Conservation (phyloP, 2,888 invertebrate species). For the Leuctra nigra region DNA sequence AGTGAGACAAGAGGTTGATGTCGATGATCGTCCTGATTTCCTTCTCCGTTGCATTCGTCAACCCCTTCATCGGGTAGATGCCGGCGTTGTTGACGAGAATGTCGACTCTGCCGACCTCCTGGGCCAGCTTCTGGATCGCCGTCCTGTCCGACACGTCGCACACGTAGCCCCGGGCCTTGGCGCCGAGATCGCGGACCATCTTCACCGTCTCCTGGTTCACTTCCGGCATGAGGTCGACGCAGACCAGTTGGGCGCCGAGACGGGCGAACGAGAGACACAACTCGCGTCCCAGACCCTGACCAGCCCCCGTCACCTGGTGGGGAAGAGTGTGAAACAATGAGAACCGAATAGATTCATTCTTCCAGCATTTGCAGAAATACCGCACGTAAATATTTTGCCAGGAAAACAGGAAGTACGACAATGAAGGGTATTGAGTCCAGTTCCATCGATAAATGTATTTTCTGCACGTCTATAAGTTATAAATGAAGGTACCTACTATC, state of each 20-base stretch:
- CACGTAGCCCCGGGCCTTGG: slow-evolving; percentile 11
- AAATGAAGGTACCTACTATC: no score
- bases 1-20: slow-evolving; percentile 21
- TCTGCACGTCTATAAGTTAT: no score
- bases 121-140: slow-evolving; percentile 6
- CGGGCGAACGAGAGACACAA: slow-evolving; percentile 15
- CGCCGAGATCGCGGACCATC: slow-evolving; percentile 2
- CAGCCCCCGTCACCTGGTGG: slow-evolving; percentile 26
- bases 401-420: no score
- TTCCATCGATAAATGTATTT: no score
- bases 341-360: no score
- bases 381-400: no score
- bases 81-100: slow-evolving; percentile 24
- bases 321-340: no score
- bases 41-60: neutral
- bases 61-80: slow-evolving; percentile 1
- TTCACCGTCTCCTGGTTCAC: slow-evolving; percentile 7
- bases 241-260: slow-evolving; percentile 14
- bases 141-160: slow-evolving; percentile 21
- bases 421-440: no score
- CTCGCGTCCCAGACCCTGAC: slow-evolving; percentile 21
- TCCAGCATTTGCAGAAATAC: no score
- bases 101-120: slow-evolving; percentile 17
- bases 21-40: slow-evolving; percentile 4
- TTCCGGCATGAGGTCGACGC: slow-evolving; percentile 18